phyloP scores from a whole-genome alignment of 2,113 vertebrate species.

The Poecilia latipinna region DNA sequence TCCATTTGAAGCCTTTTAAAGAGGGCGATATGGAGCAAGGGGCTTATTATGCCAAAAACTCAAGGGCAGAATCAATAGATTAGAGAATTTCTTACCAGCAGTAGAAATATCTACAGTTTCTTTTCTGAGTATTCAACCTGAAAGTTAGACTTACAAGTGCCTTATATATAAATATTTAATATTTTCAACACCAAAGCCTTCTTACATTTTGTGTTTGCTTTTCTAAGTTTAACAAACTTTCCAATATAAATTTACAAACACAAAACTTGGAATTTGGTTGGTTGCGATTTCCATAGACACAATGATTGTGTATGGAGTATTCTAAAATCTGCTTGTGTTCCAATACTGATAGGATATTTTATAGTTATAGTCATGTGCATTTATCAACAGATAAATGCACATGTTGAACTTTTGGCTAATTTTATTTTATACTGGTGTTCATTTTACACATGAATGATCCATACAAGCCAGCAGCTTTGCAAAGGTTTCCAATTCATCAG shows the following conservation, averaged over 20 bases:
- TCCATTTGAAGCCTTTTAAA: conserved; percentile 61
- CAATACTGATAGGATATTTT: background rate
- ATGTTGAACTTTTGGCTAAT: background rate
- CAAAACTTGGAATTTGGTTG: background rate
- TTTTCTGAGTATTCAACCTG: background rate
- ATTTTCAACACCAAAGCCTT: background rate
- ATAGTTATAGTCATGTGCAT: too few relatives aligned
- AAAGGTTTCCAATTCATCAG: too few relatives aligned
- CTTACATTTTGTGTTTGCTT: conserved; percentile 35
- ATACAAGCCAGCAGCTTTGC: too few relatives aligned
- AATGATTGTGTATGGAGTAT: background rate
- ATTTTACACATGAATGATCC: background rate
- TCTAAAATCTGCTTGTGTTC: background rate
- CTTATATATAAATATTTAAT: too few relatives aligned
- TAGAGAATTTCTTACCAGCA: too few relatives aligned
- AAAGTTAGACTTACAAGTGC: too few relatives aligned
- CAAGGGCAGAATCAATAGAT: conserved; percentile 4
- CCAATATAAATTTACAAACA: background rate
- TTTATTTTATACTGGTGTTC: background rate
- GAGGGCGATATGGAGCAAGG: conserved; percentile 15
- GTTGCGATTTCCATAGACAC: background rate
- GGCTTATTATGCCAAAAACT: conserved; percentile 27
- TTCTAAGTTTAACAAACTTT: background rate
- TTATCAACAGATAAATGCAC: background rate
- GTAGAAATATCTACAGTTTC: background rate